phyloP scores from a whole-genome alignment of 2,797 vertebrate species.

The Danio choprae region DNA sequence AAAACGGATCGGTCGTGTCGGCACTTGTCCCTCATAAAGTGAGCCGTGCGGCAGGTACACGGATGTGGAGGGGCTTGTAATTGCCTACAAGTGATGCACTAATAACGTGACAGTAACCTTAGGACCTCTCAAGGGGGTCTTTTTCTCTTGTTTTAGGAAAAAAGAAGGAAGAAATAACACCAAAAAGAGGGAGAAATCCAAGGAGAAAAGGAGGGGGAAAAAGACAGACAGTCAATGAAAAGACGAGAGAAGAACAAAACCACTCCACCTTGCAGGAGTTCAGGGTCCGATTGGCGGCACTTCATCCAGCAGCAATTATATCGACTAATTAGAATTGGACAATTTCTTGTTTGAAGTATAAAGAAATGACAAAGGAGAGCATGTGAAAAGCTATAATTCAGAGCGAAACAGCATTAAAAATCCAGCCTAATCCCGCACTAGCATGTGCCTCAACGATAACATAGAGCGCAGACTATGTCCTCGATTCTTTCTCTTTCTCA shows the following conservation, averaged over 20 bases:
- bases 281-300: constrained; percentile 74
- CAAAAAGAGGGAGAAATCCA: constrained; percentile 44
- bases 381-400: constrained; percentile 80
- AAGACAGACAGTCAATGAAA: constrained; percentile 73
- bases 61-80: constrained; percentile 64
- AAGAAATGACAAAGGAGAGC: constrained; percentile 81
- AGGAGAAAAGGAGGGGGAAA: constrained; percentile 57
- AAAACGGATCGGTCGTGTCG: constrained; percentile 42
- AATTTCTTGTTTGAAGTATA: constrained; percentile 84
- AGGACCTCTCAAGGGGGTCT: constrained; percentile 65
- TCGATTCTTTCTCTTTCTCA: constrained; percentile 58
- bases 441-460: constrained; percentile 79
- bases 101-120: constrained; percentile 73
- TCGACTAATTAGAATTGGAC: constrained; percentile 84
- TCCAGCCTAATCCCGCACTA: constrained; percentile 77
- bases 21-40: constrained; percentile 47
- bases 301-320: constrained; percentile 83
- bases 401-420: constrained; percentile 77
- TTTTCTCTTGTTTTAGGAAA: constrained; percentile 65
- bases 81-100: constrained; percentile 71
- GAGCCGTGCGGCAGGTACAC: constrained; percentile 53
- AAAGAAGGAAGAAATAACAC: constrained; percentile 54
- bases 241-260: constrained; percentile 76
- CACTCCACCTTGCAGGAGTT: constrained; percentile 80
- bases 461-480: constrained; percentile 66